Evolutionary conservation across 64 coral and sea anemone species (phyloP).

Genomic region (Pocillopora verrucosa): DNA sequence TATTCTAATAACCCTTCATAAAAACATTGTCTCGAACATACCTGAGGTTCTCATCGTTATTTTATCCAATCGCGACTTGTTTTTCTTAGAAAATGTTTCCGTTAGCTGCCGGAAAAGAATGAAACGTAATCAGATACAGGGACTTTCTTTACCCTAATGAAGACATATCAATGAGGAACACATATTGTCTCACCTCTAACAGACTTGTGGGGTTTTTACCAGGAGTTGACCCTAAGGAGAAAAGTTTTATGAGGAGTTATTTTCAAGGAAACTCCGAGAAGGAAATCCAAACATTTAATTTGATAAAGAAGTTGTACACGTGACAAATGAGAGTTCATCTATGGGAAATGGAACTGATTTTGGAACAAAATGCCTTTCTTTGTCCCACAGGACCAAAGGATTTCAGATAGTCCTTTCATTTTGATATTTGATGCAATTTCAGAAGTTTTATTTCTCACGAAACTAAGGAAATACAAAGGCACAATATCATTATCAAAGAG

Average conservation of each 20-base stretch:
- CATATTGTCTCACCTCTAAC: conserved; percentile 27
- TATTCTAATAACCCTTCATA: neutral
- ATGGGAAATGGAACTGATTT: too few species aligned
- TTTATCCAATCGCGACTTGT: neutral
- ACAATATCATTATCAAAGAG: neutral
- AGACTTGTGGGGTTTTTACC: conserved; percentile 62
- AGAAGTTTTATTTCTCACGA: too few species aligned
- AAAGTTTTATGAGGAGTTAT: neutral
- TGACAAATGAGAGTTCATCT: too few species aligned
- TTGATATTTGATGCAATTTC: too few species aligned
- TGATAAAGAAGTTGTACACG: too few species aligned
- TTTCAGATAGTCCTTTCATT: too few species aligned
- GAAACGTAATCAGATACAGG: neutral
- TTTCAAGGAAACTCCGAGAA: neutral
- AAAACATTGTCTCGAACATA: neutral
- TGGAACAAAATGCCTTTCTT: too few species aligned
- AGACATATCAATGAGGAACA: neutral
- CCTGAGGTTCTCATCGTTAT: neutral
- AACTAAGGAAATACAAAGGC: too few species aligned
- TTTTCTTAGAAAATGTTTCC: conserved; percentile 7
- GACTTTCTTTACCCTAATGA: neutral
- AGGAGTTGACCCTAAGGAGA: conserved; percentile 30
- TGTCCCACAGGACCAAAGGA: too few species aligned
- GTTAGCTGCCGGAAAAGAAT: conserved; percentile 9
- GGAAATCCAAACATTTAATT: neutral